These are phyloP conservation scores for Mesorhabditis belari DNA, from an alignment of 2,888 invertebrate species.

Conservation along the genomic window DNA sequence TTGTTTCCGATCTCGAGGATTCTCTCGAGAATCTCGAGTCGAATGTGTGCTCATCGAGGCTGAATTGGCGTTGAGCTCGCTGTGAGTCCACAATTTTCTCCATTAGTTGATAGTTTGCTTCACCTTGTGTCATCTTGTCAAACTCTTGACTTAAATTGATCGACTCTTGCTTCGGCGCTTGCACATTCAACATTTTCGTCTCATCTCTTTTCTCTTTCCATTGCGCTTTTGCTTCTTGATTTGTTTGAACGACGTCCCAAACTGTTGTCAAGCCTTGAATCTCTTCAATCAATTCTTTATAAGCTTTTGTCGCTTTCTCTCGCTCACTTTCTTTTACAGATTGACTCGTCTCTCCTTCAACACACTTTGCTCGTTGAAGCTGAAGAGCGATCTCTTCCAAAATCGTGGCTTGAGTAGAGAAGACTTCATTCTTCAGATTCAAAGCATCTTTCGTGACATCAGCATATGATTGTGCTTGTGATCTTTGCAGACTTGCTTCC, in stretches of 20 bases:
- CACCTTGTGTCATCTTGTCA: background rate
- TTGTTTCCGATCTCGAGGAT: background rate
- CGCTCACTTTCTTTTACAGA: too few species aligned
- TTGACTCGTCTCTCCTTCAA: too few species aligned
- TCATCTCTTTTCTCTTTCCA: background rate
- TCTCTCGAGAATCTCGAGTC: background rate
- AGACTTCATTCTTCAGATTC: too few species aligned
- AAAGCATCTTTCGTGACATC: constrained; percentile 1
- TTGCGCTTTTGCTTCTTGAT: background rate
- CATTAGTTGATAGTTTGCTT: too few species aligned
- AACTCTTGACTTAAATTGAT: background rate
- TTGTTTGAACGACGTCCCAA: constrained; percentile 26
- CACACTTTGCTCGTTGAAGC: too few species aligned
- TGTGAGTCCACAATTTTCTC: background rate
- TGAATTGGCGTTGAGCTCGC: constrained; percentile 5
- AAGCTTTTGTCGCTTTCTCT: background rate
- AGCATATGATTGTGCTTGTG: too few species aligned
- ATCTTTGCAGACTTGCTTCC: too few species aligned
- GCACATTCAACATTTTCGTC: background rate
- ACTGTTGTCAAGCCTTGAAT: constrained; percentile 19
- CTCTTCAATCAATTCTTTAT: constrained; percentile 17
- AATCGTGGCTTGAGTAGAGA: too few species aligned
- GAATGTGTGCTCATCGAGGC: background rate
- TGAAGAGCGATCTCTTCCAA: too few species aligned
- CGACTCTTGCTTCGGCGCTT: too few species aligned